Base-by-base conservation (phyloP, 2,797 vertebrate genomes). In the Urosaurus nigricauda region DNA sequence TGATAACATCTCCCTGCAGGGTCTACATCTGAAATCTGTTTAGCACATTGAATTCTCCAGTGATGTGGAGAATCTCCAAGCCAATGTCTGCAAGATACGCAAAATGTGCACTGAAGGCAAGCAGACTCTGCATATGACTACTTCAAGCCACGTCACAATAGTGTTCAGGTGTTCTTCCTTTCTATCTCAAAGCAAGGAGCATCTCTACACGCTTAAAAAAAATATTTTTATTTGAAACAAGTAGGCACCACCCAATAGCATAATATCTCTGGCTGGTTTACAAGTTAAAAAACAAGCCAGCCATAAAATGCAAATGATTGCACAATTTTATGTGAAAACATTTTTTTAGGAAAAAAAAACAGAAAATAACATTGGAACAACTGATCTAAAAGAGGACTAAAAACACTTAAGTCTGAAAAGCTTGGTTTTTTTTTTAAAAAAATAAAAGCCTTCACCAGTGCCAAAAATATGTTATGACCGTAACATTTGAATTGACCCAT, bases 401-500 rank as follows among this genome's bases (percentile, higher is more conserved):
- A 56, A 53, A 56, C 53, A 80, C 37, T 37, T n/a, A 80, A 80
- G 17, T 56, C 56, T n/a, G 51, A 56, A 79, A 79, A 79, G 14
- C 29, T 16, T 21, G 9, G 1, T 3, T 9, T 13, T 47, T 47
- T 47, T 68, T 68, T 68, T 11, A 65, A 21, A 32, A 60, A 60
- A 19, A n/a, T 16, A 56, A 19, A 80, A 24, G 17, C 11, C 11
- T 35, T 37, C 9, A 37, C 35, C 3, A 19, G 53, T 80, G n/a
- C 19, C 17, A 26, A 60, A 80, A 80, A 80, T 17, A 24, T 56
- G 11, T 12, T 80, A 58, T 80, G 79, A 56, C 11, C 19, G 26
- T 37, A 58, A 53, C 37, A 73, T 80, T 79, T 89, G 68, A 71
- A 80, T 51, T 89, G 77, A 71, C n/a, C n/a, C 47, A 32, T 80